phyloP scores from a whole-genome alignment of 2,113 vertebrate species.

The Camelus bactrianus region DNA sequence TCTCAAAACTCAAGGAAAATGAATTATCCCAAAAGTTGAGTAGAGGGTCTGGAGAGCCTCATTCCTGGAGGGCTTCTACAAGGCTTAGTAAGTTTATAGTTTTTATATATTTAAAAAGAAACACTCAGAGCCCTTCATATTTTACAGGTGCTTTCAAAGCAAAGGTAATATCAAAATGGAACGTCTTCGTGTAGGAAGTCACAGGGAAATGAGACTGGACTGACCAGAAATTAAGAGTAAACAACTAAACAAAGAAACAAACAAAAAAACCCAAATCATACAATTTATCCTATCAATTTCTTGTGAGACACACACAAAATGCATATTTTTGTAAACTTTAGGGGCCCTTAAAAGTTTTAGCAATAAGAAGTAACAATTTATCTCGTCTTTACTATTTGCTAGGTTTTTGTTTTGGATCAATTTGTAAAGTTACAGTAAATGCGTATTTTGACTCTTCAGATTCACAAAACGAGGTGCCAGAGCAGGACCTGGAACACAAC shows the following conservation, averaged over 20 bases:
- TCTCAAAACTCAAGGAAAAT: conserved; percentile 19
- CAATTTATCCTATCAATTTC: neutral
- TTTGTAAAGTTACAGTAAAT: neutral
- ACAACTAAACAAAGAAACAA: neutral
- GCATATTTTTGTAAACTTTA: neutral
- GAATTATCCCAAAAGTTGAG: neutral
- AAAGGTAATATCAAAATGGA: conserved; percentile 40
- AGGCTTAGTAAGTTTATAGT: neutral
- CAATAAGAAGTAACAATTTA: neutral
- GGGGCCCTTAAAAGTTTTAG: neutral
- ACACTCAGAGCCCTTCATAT: neutral
- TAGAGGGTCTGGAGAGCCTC: neutral
- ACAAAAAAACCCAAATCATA: neutral
- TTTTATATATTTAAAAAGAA: conserved; percentile 44
- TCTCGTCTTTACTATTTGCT: neutral
- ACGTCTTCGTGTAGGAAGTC: neutral
- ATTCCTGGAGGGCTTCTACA: neutral
- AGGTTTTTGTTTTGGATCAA: conserved; percentile 4
- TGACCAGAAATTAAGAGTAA: conserved; percentile 14
- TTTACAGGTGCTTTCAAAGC: conserved; percentile 44
- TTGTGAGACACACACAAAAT: neutral
- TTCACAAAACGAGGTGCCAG: neutral
- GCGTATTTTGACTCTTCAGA: neutral
- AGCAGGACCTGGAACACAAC: neutral
- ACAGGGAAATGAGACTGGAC: neutral